Percentiles rank a stretch among this genome's conserved stretches.
Conservation (phyloP, 2,797 vertebrate genomes). For the Glossophaga mutica region DNA sequence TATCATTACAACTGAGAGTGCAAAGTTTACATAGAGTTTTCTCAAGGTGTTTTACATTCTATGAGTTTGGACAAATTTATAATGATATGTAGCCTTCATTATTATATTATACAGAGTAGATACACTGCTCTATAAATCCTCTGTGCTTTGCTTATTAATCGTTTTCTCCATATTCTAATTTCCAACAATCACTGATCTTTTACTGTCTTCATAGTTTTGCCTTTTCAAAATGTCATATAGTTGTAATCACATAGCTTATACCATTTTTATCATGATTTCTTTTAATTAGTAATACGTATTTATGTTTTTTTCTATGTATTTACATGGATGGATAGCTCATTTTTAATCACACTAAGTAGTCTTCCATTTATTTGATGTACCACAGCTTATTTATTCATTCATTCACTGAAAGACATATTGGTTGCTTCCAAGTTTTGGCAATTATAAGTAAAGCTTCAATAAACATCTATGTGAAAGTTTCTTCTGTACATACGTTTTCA, state of each 20-base stretch:
- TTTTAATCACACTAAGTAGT: not conserved
- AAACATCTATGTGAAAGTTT: not conserved
- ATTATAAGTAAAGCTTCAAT: not conserved
- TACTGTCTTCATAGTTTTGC: not conserved
- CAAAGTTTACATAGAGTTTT: not conserved
- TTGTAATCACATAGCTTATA: not conserved
- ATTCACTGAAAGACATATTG: not conserved
- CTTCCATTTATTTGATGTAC: not conserved
- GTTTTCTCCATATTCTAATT: not conserved
- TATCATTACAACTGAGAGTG: not conserved
- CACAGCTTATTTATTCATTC: not conserved
- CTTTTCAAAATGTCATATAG: not conserved
- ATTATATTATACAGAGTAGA: not conserved
- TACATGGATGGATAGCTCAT: not conserved
- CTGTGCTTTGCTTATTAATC: not conserved
- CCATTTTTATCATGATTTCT: not conserved
- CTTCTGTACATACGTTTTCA: not conserved
- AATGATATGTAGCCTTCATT: not conserved
- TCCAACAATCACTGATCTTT: not conserved
- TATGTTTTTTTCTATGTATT: not conserved
- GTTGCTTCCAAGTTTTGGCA: not conserved
- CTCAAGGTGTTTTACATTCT: not conserved
- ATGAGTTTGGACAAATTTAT: not conserved
- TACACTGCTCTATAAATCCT: not conserved
- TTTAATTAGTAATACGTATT: not conserved